Base-by-base conservation (phyloP, 2,113 vertebrate species). In the Ammodytes dubius region DNA sequence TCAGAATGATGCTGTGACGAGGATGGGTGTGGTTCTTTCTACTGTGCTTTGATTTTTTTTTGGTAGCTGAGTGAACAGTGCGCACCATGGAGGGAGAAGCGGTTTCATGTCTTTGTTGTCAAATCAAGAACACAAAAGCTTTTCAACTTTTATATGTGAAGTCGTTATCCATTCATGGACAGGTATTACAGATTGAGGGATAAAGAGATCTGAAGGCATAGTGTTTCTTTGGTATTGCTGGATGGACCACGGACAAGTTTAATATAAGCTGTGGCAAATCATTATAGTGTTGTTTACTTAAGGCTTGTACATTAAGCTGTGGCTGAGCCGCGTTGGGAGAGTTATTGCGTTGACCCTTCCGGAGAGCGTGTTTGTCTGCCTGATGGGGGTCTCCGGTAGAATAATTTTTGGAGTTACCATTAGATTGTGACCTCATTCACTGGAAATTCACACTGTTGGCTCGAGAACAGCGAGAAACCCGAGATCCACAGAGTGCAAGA, bases 351-450 rank as follows among this genome's bases (percentile, higher is more conserved):
- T 60, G 59, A 71, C 57, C 60, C 5, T 2, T 70, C 57, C 59
- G 49, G 17, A 65, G 45, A 77, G 40, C 1, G 9, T 82, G 82
- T 88, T 91, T 89, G 56, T 74, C 81, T 84, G 54, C 89, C 84
- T 83, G 79, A 89, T 82, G 69, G 27, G 70, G 27, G 70, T 86
- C 84, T 80, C 70, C 80, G 76, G 90, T 83, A 85, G 87, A 85
- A 79, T 79, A 1, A 74, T 80, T 88, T 93, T 90, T 89, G 60
- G 66, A 78, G 81, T 68, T 73, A 74, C 80, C 71, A 77, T 87
- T 77, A 91, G 86, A 67, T 73, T 91, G 90, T 94, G 93, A 95
- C 91, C 91, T 95, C 94, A 93, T 95, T 95, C 90, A 79, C 80
- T 86, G 67, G 93, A 93, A 93, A 94, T 93, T 92, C 72, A 92